Conservation (phyloP, 2,113 vertebrate genomes). For the Actenoides hombroni region DNA sequence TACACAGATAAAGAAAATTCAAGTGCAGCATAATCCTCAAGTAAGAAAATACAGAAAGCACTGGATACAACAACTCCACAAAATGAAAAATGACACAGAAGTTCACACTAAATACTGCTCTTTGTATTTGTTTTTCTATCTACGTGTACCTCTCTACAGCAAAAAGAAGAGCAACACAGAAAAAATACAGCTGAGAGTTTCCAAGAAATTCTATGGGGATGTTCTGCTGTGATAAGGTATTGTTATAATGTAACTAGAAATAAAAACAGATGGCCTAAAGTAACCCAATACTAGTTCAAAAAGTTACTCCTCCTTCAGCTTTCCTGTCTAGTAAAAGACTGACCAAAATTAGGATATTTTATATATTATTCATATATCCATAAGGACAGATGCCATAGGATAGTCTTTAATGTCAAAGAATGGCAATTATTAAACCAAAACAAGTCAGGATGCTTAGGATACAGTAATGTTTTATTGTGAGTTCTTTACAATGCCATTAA, state of each 20-base stretch:
- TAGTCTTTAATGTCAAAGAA: not conserved
- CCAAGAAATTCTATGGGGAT: not conserved
- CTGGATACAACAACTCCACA: not conserved
- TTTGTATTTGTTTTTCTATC: not conserved
- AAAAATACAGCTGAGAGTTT: not conserved
- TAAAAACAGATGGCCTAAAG: not conserved
- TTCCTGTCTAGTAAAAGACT: not conserved
- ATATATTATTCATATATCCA: not conserved
- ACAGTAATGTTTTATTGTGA: not conserved
- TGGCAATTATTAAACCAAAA: not conserved
- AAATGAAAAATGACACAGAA: not conserved
- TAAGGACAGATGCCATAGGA: not conserved
- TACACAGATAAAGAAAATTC: not conserved
- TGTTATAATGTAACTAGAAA: not conserved
- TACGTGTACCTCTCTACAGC: not conserved
- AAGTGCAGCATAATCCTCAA: not conserved
- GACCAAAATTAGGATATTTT: not conserved
- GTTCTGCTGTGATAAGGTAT: not conserved
- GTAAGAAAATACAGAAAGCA: not conserved
- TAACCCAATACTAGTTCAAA: not conserved
- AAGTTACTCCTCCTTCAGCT: not conserved
- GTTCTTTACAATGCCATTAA: not conserved
- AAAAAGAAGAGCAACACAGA: not conserved
- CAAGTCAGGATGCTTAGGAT: not conserved
- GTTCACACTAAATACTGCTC: not conserved